Base-by-base conservation (phyloP, 2,888 invertebrate species). In the Anoncus sp. region DNA sequence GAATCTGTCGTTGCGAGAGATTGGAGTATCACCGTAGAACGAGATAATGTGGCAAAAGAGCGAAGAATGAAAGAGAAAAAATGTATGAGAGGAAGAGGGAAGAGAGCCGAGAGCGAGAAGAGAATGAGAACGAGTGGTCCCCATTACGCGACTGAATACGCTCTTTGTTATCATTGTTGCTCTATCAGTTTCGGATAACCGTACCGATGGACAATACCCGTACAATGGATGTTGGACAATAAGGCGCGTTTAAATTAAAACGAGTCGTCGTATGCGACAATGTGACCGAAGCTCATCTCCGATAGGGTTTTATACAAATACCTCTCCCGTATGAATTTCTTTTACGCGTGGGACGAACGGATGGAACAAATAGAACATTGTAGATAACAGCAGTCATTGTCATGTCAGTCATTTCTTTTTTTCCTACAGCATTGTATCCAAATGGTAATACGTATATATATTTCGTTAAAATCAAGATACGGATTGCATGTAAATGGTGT, bases 131-230 rank as follows among this genome's bases (percentile, higher is more conserved):
- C 38, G 62, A 72, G 67, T 63, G 72, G 57, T 57, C 55, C n/a
- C 72, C 72, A 77, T 77, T 77, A 77, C 40, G 55, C 40, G 62
- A 49, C 59, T 77, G 77, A 67, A 72, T 77, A 69, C 77, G 31
- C 20, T 53, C 72, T 67, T 77, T 72, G 72, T 77, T 72, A 62
- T 67, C 77, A 72, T 77, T 72, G 72, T 67, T 72, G 49, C 62
- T 57, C 62, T 72, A 67, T 72, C 76, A 49, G 66, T 67, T 71
- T 66, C 67, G 47, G 67, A 77, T 77, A 77, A 67, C 66, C 55
- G 38, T 53, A 38, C 18, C 45, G 45, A 57, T 62, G 66, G 72
- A 72, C 55, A 67, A 72, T 63, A 24, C 35, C 12, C 49, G 18
- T 63, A 69, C 59, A 69, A 49, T 59, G 77, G 18, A 67, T 43